A percentile compares a stretch with the other conserved stretches of the same genome.
Evolutionary conservation across 2,113 vertebrate species (phyloP).

Genomic region (Psophia crepitans): DNA sequence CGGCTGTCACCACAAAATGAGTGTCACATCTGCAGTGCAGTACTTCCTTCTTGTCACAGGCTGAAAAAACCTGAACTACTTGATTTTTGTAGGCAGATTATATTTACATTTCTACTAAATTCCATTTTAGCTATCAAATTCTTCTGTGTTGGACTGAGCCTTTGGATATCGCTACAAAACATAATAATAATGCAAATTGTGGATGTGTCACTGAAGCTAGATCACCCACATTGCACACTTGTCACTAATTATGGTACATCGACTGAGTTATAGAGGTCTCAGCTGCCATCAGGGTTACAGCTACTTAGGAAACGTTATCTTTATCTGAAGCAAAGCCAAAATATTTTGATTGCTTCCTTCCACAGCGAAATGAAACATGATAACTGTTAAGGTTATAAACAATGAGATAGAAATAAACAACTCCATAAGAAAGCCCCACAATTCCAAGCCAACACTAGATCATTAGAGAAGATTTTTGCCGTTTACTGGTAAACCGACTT

Average conservation of each 20-base stretch:
- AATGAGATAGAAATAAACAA: not conserved
- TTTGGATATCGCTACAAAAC: not conserved
- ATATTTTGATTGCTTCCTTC: constrained; percentile 10
- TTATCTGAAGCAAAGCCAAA: not conserved
- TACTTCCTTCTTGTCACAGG: not conserved
- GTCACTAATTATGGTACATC: not conserved
- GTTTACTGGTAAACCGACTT: constrained; percentile 5
- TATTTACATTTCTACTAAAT: not conserved
- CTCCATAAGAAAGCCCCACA: not conserved
- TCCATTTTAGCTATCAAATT: not conserved
- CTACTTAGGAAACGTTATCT: not conserved
- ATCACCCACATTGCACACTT: not conserved
- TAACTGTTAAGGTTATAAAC: not conserved
- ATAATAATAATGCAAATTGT: not conserved
- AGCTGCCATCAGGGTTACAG: not conserved
- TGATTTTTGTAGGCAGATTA: not conserved
- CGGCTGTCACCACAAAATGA: not conserved
- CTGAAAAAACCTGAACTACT: not conserved
- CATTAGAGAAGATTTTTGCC: constrained; percentile 2
- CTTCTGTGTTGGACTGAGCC: not conserved
- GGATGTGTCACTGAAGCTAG: not conserved
- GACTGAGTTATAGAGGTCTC: not conserved
- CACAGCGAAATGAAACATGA: not conserved
- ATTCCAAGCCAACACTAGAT: not conserved
- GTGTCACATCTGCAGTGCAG: not conserved